These are phyloP conservation scores for Callospermophilus lateralis DNA, from an alignment of 2,113 vertebrate genomes.

Conservation along the genomic window DNA sequence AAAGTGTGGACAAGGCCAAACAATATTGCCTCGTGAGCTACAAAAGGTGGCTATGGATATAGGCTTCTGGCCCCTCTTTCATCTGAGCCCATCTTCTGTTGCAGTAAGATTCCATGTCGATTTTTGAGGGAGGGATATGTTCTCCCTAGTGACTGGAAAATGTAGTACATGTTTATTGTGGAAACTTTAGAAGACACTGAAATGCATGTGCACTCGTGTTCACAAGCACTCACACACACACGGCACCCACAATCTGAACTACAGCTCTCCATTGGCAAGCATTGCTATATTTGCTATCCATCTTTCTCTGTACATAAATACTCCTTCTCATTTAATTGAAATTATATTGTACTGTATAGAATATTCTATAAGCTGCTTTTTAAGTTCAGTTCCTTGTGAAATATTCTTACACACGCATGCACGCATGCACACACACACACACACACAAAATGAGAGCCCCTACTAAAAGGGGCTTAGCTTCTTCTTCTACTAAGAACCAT, in stretches of 20 bases:
- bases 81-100: background rate
- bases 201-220: background rate
- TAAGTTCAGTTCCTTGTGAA: background rate
- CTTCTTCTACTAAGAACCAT: background rate
- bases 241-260: rapidly evolving
- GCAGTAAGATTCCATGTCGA: background rate
- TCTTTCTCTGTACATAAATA: background rate
- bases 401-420: background rate
- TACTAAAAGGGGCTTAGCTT: too few species aligned
- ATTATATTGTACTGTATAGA: background rate
- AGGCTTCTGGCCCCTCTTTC: background rate
- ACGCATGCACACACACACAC: too few species aligned
- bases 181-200: background rate
- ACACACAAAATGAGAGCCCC: background rate
- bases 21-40: background rate
- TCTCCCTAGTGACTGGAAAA: background rate
- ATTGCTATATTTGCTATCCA: background rate
- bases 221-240: rapidly evolving
- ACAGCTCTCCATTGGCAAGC: background rate
- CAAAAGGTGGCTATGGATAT: background rate
- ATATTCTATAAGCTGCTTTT: slow-evolving; percentile 15
- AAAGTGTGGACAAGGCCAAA: background rate
- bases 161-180: background rate
- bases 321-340: background rate
- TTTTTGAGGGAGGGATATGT: background rate